Percentiles rank a stretch among this genome's conserved stretches.
These are phyloP conservation scores for Pissodes strobi DNA, from an alignment of 1,140 invertebrate species.

Conservation along the genomic window DNA sequence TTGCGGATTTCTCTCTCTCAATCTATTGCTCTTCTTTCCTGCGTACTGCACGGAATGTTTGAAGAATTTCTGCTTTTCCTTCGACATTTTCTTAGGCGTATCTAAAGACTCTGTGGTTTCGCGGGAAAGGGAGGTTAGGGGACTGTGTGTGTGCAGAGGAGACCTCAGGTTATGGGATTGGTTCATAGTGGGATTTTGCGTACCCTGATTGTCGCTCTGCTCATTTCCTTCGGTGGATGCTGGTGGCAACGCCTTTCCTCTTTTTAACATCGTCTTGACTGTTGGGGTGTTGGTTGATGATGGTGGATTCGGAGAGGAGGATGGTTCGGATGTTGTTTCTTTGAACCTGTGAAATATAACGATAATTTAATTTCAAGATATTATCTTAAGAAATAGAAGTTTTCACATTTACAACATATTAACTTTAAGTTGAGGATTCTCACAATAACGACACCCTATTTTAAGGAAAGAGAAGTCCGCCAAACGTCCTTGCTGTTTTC, in stretches of 20 bases:
- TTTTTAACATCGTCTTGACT: slow-evolving; percentile 31
- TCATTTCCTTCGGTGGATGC: slow-evolving; percentile 40
- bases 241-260: slow-evolving; percentile 34
- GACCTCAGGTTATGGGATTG: slow-evolving; percentile 27
- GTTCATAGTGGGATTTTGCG: slow-evolving; percentile 42
- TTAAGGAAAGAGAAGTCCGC: too few relatives aligned
- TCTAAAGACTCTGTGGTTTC: slow-evolving; percentile 68
- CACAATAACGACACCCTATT: too few relatives aligned
- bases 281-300: slow-evolving; percentile 33
- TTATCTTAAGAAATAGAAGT: too few relatives aligned
- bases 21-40: slow-evolving; percentile 52
- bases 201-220: slow-evolving; percentile 53
- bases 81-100: slow-evolving; percentile 75
- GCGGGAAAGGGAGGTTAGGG: slow-evolving; percentile 10
- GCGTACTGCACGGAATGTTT: slow-evolving; percentile 74
- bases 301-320: slow-evolving; percentile 23
- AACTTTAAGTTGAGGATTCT: too few relatives aligned
- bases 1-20: slow-evolving; percentile 14
- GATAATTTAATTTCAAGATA: too few relatives aligned
- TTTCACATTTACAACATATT: too few relatives aligned
- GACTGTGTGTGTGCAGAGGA: slow-evolving; percentile 21
- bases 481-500: too few relatives aligned
- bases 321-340: slow-evolving; percentile 18
- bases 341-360: slow-evolving; percentile 34
- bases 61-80: slow-evolving; percentile 86